These are phyloP conservation scores for Danio jaintianensis DNA, from an alignment of 2,797 vertebrate genomes.

Conservation along the genomic window DNA sequence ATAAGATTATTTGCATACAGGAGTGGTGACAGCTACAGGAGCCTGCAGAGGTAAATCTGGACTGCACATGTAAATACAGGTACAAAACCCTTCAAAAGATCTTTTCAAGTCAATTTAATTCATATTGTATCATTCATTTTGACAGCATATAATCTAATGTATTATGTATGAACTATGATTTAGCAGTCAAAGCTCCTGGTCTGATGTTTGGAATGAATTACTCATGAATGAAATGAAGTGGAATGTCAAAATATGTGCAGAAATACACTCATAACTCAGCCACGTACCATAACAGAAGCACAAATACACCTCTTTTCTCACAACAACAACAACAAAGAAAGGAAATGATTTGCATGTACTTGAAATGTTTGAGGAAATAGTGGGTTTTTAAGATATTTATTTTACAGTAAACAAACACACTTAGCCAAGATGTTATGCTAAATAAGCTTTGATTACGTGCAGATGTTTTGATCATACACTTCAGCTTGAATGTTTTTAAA, in stretches of 20 bases:
- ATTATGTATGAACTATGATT: too few species aligned
- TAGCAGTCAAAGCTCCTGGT: too few species aligned
- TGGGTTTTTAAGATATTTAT: not conserved
- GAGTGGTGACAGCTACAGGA: slow-evolving; percentile 11
- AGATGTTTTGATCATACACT: too few species aligned
- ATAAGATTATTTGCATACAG: slow-evolving; percentile 74
- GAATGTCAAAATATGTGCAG: not conserved
- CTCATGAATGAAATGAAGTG: not conserved
- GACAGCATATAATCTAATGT: not conserved
- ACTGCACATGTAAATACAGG: too few species aligned
- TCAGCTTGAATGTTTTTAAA: too few species aligned
- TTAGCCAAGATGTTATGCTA: not conserved
- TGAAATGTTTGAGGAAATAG: slow-evolving; percentile 20
- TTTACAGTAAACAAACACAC: slow-evolving; percentile 6
- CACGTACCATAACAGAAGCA: not conserved
- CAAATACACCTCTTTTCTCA: not conserved
- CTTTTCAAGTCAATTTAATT: not conserved
- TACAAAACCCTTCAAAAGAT: not conserved
- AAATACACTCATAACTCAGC: not conserved
- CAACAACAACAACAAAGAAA: not conserved
- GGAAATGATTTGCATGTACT: not conserved
- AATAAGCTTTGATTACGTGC: not conserved
- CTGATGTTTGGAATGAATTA: not conserved
- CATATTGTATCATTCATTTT: too few species aligned
- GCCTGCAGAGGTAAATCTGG: slow-evolving; percentile 31